phyloP scores from a whole-genome alignment of 1,140 invertebrate species.

The Drosophila grimshawi region DNA sequence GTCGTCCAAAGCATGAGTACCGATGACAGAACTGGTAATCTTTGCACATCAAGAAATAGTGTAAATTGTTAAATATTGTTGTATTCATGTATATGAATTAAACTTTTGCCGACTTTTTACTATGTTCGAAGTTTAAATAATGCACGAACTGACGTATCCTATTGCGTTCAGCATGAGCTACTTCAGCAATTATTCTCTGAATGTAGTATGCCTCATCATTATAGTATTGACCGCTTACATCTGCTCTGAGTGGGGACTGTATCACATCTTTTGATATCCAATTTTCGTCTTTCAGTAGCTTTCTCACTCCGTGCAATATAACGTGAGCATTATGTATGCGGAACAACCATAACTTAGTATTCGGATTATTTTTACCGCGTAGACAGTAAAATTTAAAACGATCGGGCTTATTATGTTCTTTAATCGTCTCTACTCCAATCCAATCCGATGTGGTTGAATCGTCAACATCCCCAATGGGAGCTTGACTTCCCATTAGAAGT shows the following conservation, averaged over 20 bases:
- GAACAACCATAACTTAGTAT: background rate
- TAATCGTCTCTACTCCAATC: background rate
- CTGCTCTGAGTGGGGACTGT: background rate
- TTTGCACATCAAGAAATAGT: too few species aligned
- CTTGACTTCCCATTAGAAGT: background rate
- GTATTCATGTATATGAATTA: too few species aligned
- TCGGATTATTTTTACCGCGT: background rate
- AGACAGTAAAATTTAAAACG: conserved; percentile 9
- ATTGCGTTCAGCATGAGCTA: background rate
- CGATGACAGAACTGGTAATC: too few species aligned
- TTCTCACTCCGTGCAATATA: conserved; percentile 3
- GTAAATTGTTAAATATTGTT: too few species aligned
- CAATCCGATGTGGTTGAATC: background rate
- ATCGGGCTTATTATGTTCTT: background rate
- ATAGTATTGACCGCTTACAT: too few species aligned
- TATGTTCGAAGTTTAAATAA: background rate
- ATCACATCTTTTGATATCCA: conserved; percentile 27
- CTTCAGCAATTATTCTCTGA: background rate
- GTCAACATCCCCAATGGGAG: background rate
- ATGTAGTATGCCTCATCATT: conserved; percentile 1
- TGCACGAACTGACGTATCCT: background rate
- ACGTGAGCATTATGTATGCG: background rate
- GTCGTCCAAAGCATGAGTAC: too few species aligned
- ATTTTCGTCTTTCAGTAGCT: conserved; percentile 5
- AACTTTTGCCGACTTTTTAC: background rate